Evolutionary conservation across 2,888 invertebrate species (phyloP).

Genomic region (Diarsia dahlii): DNA sequence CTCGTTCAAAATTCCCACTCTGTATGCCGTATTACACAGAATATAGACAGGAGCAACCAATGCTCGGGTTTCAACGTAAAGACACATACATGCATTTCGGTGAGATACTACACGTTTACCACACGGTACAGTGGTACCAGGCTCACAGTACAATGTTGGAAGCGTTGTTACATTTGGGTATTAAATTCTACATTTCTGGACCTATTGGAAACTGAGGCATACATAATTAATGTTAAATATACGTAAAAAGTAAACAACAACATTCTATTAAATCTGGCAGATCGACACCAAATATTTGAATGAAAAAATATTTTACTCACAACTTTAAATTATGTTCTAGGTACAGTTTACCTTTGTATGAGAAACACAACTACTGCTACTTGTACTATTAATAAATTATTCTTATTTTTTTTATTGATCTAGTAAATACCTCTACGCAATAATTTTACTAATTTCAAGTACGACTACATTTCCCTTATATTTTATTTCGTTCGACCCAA

Average conservation of each 20-base stretch:
- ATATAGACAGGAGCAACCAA: slow-evolving; percentile 8
- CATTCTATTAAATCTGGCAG: too few relatives aligned
- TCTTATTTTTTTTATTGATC: too few relatives aligned
- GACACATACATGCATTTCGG: slow-evolving; percentile 55
- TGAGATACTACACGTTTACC: slow-evolving; percentile 26
- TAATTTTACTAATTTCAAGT: background rate
- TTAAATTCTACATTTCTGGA: slow-evolving; percentile 18
- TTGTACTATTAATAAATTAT: too few relatives aligned
- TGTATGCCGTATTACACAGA: slow-evolving; percentile 12
- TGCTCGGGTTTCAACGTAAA: slow-evolving; percentile 43
- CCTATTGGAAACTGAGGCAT: background rate
- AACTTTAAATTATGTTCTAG: too few relatives aligned
- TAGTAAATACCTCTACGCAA: background rate
- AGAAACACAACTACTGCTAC: too few relatives aligned
- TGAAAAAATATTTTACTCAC: too few relatives aligned
- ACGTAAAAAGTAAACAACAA: background rate
- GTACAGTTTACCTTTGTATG: too few relatives aligned
- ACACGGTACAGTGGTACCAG: slow-evolving; percentile 21
- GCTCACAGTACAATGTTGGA: slow-evolving; percentile 8
- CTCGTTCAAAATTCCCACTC: background rate
- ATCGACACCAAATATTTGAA: too few relatives aligned
- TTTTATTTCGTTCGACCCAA: background rate
- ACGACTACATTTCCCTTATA: background rate
- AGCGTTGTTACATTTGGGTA: slow-evolving; percentile 25
- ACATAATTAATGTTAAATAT: background rate